These are phyloP conservation scores for Ptychadena robeensis DNA, from an alignment of 2,797 vertebrate species.

Conservation along the genomic window DNA sequence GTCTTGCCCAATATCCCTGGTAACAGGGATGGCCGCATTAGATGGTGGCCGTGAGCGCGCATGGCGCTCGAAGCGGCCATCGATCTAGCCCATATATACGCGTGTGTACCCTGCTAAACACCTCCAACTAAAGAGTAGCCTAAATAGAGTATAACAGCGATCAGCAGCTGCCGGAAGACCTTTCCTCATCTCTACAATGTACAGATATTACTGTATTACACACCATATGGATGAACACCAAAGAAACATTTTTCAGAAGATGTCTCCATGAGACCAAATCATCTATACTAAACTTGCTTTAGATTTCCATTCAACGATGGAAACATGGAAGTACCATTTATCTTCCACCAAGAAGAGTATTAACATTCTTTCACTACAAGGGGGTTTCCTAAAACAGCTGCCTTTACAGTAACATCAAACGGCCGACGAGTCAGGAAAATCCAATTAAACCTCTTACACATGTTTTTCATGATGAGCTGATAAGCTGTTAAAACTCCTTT, in stretches of 20 bases:
- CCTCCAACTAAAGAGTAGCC: no score
- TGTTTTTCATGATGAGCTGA: conserved; percentile 26
- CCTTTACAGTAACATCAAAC: conserved; percentile 16
- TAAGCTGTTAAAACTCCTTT: conserved; percentile 36
- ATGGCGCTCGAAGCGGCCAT: no score
- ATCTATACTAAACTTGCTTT: not conserved
- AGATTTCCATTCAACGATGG: not conserved
- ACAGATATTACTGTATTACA: not conserved
- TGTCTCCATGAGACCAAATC: not conserved
- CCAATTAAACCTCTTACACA: conserved; percentile 28
- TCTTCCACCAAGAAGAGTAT: not conserved
- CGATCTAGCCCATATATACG: no score
- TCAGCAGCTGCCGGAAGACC: not conserved
- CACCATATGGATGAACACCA: not conserved
- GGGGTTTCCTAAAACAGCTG: not conserved
- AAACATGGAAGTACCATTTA: not conserved
- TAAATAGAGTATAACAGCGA: not conserved
- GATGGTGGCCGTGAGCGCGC: no score
- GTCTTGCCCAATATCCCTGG: no score
- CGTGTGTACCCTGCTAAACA: no score
- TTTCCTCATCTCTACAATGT: not conserved
- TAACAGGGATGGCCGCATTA: no score
- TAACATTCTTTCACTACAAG: conserved; percentile 5
- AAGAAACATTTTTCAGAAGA: not conserved
- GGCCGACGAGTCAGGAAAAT: conserved; percentile 11